Evolutionary conservation across 2,888 invertebrate species (phyloP), one percentile per base, ranked within the genome.

Genomic region (Hydrotaea diabolus): DNA sequence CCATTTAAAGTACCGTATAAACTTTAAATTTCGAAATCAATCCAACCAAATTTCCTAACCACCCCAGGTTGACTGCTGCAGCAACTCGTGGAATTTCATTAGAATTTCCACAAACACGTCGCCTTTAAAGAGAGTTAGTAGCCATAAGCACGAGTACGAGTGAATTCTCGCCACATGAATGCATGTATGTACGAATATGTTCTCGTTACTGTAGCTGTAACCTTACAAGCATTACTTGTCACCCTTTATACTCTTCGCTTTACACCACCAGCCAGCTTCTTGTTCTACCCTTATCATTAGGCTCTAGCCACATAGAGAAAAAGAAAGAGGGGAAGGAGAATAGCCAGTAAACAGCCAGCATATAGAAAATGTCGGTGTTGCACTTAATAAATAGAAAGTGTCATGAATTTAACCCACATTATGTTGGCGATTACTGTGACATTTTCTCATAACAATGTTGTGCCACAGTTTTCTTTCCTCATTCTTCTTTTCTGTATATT

Each of bases 321-420:
- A n/a, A n/a, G n/a, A n/a, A n/a, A n/a, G n/a, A n/a, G n/a, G n/a
- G n/a, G n/a, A n/a, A n/a, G n/a, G n/a, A n/a, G n/a, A n/a, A n/a
- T n/a, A 59, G 23, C 4, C 59, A 15, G 59, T 9, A 66, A 66
- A 66, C 0, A 66, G 23, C 57, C 57, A 78, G n/a, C 46, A 72
- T 66, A 46, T 49, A 36, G 17, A 78, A 72, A 69, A 55, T 76
- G 72, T 69, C 66, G 23, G 46, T 49, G 49, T 83, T 78, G 53
- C 71, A 78, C 62, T 75, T 73, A 79, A 79, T 79, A 83, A 76
- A 73, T 76, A 75, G 66, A 57, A 83, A 76, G 72, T 83, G 83
- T 76, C 76, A 76, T 59, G 73, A 66, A 79, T 83, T 83, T 83
- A 77, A 83, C 79, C 76, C 83, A 83, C 46, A 83, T 79, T 79